A percentile compares a stretch with the other conserved stretches of the same genome.
These are phyloP conservation scores for Corynorhinus townsendii DNA, from an alignment of 2,113 vertebrate species.

Conservation along the genomic window DNA sequence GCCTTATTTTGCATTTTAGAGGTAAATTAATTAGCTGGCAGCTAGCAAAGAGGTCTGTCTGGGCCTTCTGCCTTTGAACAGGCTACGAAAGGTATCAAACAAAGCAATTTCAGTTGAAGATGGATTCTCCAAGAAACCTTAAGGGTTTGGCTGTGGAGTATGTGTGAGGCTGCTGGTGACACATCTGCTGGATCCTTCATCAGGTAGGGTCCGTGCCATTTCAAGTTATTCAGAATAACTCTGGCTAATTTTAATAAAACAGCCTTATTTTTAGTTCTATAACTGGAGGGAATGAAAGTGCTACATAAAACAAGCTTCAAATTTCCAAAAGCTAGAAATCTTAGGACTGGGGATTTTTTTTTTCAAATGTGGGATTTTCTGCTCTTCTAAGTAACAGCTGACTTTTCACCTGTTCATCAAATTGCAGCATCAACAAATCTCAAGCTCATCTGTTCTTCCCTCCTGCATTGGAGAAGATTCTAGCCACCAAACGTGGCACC, in stretches of 20 bases:
- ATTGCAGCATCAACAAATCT: neutral
- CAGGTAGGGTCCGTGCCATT: neutral
- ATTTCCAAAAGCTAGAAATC: neutral
- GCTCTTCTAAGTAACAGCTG: neutral
- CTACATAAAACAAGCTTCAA: conserved; percentile 5
- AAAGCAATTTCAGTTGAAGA: neutral
- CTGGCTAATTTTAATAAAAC: neutral
- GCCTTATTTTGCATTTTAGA: conserved; percentile 35
- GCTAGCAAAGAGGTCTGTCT: neutral
- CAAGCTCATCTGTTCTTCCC: neutral
- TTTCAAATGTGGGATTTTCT: neutral
- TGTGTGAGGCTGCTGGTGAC: neutral
- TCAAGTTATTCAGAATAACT: neutral
- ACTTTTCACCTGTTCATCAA: neutral
- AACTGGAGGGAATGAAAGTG: neutral
- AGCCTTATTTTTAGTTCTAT: neutral
- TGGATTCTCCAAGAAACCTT: neutral
- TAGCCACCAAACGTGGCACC: neutral
- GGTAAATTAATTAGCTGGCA: conserved; percentile 19
- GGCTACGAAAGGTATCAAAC: neutral
- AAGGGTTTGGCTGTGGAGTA: neutral
- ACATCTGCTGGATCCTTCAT: neutral
- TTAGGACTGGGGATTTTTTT: neutral
- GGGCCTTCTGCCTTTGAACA: conserved; percentile 13
- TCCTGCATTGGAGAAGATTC: neutral